phyloP scores from a whole-genome alignment of 2,797 vertebrate genomes.

The Eulemur albifrons region DNA sequence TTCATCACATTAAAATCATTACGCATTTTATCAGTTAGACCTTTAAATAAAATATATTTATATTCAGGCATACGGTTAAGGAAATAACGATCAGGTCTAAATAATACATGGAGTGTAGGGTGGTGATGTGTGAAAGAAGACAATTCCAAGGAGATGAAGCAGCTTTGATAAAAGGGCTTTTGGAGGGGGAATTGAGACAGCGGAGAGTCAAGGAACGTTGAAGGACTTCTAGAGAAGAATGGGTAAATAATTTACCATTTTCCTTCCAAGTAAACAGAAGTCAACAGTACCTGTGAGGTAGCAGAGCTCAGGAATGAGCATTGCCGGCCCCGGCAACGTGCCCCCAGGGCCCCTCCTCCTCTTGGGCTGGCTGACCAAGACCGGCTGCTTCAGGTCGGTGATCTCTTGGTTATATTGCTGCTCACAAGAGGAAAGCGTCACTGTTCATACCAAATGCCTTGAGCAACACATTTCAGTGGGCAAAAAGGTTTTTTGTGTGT shows the following conservation, averaged over 20 bases:
- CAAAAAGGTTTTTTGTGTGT: neutral
- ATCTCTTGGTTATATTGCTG: conserved; percentile 95
- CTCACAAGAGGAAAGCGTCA: neutral
- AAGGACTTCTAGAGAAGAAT: neutral
- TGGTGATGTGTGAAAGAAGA: too few species aligned
- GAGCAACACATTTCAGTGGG: neutral
- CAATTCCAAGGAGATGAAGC: neutral
- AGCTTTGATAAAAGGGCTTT: neutral
- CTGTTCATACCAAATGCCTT: neutral
- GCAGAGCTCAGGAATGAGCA: conserved; percentile 96
- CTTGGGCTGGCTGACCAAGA: conserved; percentile 91
- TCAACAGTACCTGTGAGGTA: conserved; percentile 90
- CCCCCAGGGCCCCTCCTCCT: conserved; percentile 81
- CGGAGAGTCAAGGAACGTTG: accelerated
- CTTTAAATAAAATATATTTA: conserved; percentile 79
- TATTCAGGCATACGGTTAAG: neutral
- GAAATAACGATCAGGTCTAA: neutral
- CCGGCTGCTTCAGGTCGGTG: conserved; percentile 90
- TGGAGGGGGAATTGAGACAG: accelerated
- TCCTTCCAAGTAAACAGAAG: neutral
- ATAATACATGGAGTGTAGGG: neutral
- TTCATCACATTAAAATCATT: conserved; percentile 94
- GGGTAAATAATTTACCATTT: accelerated
- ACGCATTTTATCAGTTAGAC: conserved; percentile 95
- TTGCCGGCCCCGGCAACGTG: conserved; percentile 84